A percentile compares a stretch with the other conserved stretches of the same genome.
These are phyloP conservation scores for Nomada fucata DNA, from an alignment of 2,888 invertebrate genomes.

Conservation along the genomic window DNA sequence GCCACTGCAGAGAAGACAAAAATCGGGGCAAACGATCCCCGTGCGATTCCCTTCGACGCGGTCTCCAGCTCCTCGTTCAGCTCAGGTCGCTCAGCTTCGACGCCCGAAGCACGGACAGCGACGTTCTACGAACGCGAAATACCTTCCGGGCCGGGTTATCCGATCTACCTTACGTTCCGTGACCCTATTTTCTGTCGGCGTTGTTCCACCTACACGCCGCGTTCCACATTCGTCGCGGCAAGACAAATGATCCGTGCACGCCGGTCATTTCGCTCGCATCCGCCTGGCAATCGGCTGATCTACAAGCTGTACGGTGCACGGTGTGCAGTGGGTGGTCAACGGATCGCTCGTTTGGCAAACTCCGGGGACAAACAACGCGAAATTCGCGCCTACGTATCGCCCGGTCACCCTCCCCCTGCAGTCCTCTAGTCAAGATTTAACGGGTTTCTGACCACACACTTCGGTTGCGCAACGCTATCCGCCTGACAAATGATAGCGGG, in stretches of 20 bases:
- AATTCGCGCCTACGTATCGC: conserved; percentile 54
- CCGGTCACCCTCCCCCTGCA: neutral
- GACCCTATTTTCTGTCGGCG: conserved; percentile 60
- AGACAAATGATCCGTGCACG: conserved; percentile 75
- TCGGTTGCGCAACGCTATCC: conserved; percentile 48
- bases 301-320: conserved; percentile 77
- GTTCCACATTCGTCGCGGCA: conserved; percentile 64
- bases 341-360: conserved; percentile 68
- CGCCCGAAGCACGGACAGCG: neutral
- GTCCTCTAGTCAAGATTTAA: conserved; percentile 36
- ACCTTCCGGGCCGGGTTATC: conserved; percentile 37
- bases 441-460: conserved; percentile 59
- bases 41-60: neutral
- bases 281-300: conserved; percentile 77
- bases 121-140: conserved; percentile 33
- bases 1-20: no score
- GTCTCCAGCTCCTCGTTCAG: neutral
- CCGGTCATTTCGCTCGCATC: conserved; percentile 76
- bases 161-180: conserved; percentile 41
- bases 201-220: conserved; percentile 62
- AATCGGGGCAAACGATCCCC: neutral
- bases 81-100: neutral
- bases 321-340: conserved; percentile 81
- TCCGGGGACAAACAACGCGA: conserved; percentile 66
- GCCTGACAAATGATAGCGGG: conserved; percentile 46